Base-by-base conservation (phyloP, 2,113 vertebrate genomes). In the Colinus virginianus region DNA sequence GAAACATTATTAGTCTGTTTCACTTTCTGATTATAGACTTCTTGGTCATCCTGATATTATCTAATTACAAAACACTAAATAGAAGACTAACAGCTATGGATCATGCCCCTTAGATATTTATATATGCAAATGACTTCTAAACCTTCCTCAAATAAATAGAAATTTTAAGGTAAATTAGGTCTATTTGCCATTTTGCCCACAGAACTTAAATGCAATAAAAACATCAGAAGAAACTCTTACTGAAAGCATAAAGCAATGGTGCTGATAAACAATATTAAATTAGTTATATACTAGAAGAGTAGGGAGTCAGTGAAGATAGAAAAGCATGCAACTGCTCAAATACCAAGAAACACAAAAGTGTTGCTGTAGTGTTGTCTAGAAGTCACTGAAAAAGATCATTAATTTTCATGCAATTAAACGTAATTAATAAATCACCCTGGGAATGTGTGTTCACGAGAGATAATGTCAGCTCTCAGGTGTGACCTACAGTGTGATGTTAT, bases 401-500 rank as follows among this genome's bases (percentile, higher is more conserved):
- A 97, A 97, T 97, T 97, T 96, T 95, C 93, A 84, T 91, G 94
- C 95, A 97, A 98, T 97, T 97, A 97, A 96, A 91, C 95, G 95
- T 96, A 97, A 97, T 97, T 98, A 98, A 97, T 97, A 97, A 88
- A 87, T 91, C 63, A 91, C 71, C 61, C 76, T 68, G 85, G 91
- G 88, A 97, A 85, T 48, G 55, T 95, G 72, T 97, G 95, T 71
- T 91, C 77, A 90, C 96, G 93, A 93, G 92, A 96, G 97, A 97
- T 97, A 98, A 96, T 88, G 90, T 91, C 91, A 95, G 93, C 83
- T 92, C 86, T 90, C 94, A 81, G 94, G 93, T 84, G 70, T 94
- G 94, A 97, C 97, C 96, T 97, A 77, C 67, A 6, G 18, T 88
- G 42, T 93, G 78, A 88, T 89, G 61, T 38, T 93, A 93, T 96